phyloP scores from a whole-genome alignment of 2,888 invertebrate species.

The Stenolophus ochropezus region DNA sequence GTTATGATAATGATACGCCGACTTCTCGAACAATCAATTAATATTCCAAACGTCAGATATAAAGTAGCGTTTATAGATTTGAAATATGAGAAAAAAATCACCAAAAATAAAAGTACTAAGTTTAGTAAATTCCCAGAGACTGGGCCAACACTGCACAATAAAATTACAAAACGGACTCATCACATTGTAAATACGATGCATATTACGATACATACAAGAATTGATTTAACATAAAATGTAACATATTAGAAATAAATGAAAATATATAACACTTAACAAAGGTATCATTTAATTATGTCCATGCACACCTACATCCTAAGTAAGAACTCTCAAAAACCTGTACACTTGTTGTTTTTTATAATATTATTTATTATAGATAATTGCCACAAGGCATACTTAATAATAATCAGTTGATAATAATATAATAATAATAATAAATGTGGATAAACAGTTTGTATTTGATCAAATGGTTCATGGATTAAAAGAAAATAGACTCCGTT shows the following conservation, averaged over 20 bases:
- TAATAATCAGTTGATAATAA: conserved; percentile 57
- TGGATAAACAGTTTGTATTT: conserved; percentile 62
- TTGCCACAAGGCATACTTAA: conserved; percentile 63
- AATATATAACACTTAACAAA: conserved; percentile 49
- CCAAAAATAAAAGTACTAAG: conserved; percentile 35
- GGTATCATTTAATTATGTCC: conserved; percentile 36
- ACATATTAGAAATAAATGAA: conserved; percentile 50
- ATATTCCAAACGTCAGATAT: conserved; percentile 42
- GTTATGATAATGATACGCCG: not conserved
- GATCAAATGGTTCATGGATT: conserved; percentile 62
- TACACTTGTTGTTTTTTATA: conserved; percentile 56
- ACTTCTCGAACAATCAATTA: conserved; percentile 39
- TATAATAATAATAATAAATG: conserved; percentile 51
- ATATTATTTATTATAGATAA: conserved; percentile 62
- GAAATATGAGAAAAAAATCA: conserved; percentile 24
- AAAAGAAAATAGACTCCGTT: conserved; percentile 31
- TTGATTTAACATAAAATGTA: conserved; percentile 49
- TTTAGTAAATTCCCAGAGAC: conserved; percentile 40
- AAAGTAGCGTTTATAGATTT: conserved; percentile 41
- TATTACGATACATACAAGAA: conserved; percentile 52
- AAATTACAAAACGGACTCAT: conserved; percentile 47
- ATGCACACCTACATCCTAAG: conserved; percentile 50
- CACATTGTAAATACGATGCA: conserved; percentile 54
- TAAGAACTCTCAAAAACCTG: conserved; percentile 53
- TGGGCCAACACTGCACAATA: conserved; percentile 48